These are phyloP conservation scores for Esox niger DNA, from an alignment of 2,113 vertebrate species.

Conservation along the genomic window DNA sequence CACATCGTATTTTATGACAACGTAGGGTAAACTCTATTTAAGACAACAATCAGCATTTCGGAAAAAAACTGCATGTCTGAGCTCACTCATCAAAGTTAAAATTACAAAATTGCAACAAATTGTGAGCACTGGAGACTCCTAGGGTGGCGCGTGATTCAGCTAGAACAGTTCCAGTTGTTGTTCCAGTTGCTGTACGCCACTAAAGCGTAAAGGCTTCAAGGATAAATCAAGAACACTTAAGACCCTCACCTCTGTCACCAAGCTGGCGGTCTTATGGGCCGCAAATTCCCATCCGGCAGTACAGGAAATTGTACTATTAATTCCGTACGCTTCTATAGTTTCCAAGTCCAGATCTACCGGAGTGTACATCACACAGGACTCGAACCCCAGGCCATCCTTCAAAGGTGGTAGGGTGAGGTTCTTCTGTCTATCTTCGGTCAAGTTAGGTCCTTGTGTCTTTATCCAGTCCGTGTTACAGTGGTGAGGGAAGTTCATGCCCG, in stretches of 20 bases:
- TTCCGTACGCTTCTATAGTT: conserved; percentile 67
- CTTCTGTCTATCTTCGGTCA: conserved; percentile 67
- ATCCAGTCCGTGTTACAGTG: conserved; percentile 86
- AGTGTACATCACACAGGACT: conserved; percentile 81
- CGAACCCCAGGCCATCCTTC: conserved; percentile 44
- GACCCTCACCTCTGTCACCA: conserved; percentile 70
- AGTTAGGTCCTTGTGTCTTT: conserved; percentile 58
- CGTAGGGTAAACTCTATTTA: too few relatives aligned
- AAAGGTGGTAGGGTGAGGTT: conserved; percentile 76
- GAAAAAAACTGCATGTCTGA: too few relatives aligned
- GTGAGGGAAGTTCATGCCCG: conserved; percentile 66
- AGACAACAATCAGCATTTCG: too few relatives aligned
- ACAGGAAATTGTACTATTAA: conserved; percentile 75
- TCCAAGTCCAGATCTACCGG: conserved; percentile 71
- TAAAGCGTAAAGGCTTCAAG: too few relatives aligned
- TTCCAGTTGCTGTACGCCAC: too few relatives aligned
- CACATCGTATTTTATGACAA: too few relatives aligned
- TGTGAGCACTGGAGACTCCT: too few relatives aligned
- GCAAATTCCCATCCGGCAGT: conserved; percentile 72
- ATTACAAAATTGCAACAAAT: too few relatives aligned
- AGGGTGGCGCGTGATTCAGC: too few relatives aligned
- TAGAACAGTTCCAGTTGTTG: too few relatives aligned
- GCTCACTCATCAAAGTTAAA: too few relatives aligned
- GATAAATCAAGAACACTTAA: too few relatives aligned
- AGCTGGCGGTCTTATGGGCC: conserved; percentile 52